phyloP scores from a whole-genome alignment of 1,140 invertebrate species.

The Cydia pomonella region DNA sequence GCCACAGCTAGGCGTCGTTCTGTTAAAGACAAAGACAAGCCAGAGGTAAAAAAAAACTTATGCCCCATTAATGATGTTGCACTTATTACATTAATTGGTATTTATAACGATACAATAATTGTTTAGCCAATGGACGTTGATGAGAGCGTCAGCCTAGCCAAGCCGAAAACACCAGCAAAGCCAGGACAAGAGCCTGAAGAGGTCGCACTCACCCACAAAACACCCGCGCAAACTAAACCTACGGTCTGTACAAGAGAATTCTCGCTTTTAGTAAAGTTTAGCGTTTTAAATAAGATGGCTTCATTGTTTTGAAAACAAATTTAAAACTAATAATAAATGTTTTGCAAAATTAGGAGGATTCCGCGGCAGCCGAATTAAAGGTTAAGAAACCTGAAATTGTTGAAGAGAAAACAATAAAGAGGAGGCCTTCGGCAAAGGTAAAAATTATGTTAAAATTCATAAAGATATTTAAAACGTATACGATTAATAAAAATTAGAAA shows the following conservation, averaged over 20 bases:
- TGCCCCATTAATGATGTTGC: conserved; percentile 21
- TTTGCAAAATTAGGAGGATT: conserved; percentile 59
- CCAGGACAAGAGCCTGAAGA: conserved; percentile 70
- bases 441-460: conserved; percentile 8
- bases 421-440: conserved; percentile 59
- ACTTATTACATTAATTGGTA: conserved; percentile 25
- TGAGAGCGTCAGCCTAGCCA: conserved; percentile 65
- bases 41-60: conserved; percentile 60
- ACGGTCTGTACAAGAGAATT: conserved; percentile 63
- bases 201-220: conserved; percentile 75
- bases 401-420: conserved; percentile 73
- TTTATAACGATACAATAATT: conserved; percentile 42
- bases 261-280: not conserved
- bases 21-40: conserved; percentile 70
- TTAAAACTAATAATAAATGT: conserved; percentile 32
- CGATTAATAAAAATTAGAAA: conserved; percentile 2
- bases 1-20: conserved; percentile 64
- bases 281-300: conserved; percentile 34
- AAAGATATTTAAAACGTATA: not conserved
- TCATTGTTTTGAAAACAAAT: conserved; percentile 22
- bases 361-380: conserved; percentile 71
- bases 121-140: conserved; percentile 74
- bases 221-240: conserved; percentile 70
- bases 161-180: conserved; percentile 66
- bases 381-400: conserved; percentile 76